Evolutionary conservation across 53 echinoderm and acorn worm species (phyloP).

Genomic region (Zoroaster sp.): DNA sequence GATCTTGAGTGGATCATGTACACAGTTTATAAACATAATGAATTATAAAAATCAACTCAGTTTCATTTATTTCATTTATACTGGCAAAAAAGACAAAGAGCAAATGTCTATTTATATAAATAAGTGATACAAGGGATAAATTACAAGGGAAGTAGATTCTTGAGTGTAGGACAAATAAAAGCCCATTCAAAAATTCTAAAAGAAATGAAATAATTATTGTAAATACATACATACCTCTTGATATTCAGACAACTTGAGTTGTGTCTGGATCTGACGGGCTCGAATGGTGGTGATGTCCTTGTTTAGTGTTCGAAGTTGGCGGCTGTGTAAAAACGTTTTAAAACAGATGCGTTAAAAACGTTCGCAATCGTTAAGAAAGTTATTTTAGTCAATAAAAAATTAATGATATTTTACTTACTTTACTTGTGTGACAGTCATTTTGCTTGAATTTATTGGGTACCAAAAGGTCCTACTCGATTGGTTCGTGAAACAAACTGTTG

Average conservation of each 20-base stretch:
- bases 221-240: slow-evolving; percentile 63
- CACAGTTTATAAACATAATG: too few relatives aligned
- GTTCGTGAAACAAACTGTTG: too few relatives aligned
- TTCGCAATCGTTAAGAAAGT: background rate
- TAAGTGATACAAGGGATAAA: too few relatives aligned
- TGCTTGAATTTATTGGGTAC: background rate
- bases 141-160: too few relatives aligned
- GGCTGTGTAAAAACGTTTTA: slow-evolving; percentile 16
- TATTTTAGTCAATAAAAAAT: background rate
- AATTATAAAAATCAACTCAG: too few relatives aligned
- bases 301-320: slow-evolving; percentile 27
- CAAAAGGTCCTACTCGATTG: background rate
- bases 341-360: background rate
- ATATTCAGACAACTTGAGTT: slow-evolving; percentile 74
- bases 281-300: slow-evolving; percentile 72
- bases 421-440: slow-evolving; percentile 15
- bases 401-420: background rate
- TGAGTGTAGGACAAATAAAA: too few relatives aligned
- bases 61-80: too few relatives aligned
- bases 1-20: too few relatives aligned
- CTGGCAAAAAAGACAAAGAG: too few relatives aligned
- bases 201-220: too few relatives aligned
- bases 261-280: slow-evolving; percentile 64
- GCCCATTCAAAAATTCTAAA: too few relatives aligned
- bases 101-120: too few relatives aligned